Evolutionary conservation across 2,797 vertebrate genomes (phyloP).

Genomic region (Apogon hyalosoma): DNA sequence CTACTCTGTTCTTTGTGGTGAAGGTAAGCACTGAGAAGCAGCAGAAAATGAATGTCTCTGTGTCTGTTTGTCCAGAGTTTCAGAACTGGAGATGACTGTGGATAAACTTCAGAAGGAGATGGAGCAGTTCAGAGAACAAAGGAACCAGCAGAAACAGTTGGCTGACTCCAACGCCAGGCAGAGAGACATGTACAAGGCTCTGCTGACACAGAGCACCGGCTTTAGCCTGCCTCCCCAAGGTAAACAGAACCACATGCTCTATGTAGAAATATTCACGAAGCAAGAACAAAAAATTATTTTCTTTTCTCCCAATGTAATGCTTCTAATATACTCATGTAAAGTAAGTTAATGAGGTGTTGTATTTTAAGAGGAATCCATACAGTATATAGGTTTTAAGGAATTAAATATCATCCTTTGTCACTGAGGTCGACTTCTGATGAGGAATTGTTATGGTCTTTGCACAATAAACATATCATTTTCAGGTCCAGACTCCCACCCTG

Average conservation of each 20-base stretch:
- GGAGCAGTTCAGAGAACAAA: conserved; percentile 89
- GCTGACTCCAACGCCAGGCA: conserved; percentile 93
- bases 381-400: not conserved
- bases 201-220: conserved; percentile 92
- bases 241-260: conserved; percentile 48
- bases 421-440: not conserved
- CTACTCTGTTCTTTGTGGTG: not conserved
- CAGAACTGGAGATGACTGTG: conserved; percentile 85
- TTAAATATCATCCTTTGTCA: not conserved
- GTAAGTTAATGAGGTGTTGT: too few species aligned
- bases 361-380: too few species aligned
- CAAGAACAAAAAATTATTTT: not conserved
- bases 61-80: conserved; percentile 63
- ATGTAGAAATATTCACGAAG: too few species aligned
- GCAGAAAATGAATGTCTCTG: not conserved
- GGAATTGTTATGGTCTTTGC: not conserved
- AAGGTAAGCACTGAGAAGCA: not conserved
- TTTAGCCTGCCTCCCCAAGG: conserved; percentile 90
- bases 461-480: not conserved
- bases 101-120: conserved; percentile 86
- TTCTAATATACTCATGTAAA: too few species aligned
- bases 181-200: conserved; percentile 95
- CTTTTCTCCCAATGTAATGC: not conserved
- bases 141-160: conserved; percentile 92
- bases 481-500: conserved; percentile 82